Conservation (phyloP, 1,140 invertebrate genomes). For the Zophobas morio region DNA sequence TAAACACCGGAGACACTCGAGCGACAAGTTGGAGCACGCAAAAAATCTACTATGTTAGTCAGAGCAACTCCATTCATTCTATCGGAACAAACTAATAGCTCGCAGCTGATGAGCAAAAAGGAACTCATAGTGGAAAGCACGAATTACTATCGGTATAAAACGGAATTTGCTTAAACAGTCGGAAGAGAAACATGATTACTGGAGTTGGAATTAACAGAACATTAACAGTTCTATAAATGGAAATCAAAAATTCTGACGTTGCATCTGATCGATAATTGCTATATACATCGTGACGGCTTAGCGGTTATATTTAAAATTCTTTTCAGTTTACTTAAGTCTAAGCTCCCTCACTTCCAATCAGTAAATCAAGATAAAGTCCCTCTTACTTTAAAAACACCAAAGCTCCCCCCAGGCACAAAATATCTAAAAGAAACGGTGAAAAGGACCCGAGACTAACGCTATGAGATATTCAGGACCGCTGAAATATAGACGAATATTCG, state of each 20-base stretch:
- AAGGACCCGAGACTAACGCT: conserved; percentile 19
- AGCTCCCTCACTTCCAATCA: conserved; percentile 60
- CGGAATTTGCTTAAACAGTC: no score
- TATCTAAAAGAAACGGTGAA: conserved; percentile 49
- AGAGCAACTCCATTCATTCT: conserved; percentile 34
- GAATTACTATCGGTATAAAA: no score
- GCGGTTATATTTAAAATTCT: conserved; percentile 53
- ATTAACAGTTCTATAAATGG: no score
- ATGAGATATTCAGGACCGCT: conserved; percentile 56
- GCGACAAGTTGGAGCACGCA: conserved; percentile 29
- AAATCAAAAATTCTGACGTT: no score
- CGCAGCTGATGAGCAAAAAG: no score
- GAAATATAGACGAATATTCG: conserved; percentile 56
- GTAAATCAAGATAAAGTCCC: conserved; percentile 64
- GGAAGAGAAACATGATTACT: no score
- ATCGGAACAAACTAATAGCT: neutral
- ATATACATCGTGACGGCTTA: neutral
- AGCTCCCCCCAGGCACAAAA: conserved; percentile 46
- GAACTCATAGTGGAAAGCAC: no score
- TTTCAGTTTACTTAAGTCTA: conserved; percentile 55
- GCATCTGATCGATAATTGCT: no score
- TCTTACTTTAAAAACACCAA: conserved; percentile 57
- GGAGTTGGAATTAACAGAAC: no score
- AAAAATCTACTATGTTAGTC: conserved; percentile 29
- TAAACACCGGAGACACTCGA: conserved; percentile 52